These are phyloP conservation scores for Drosophila kepulauana DNA, from an alignment of 1,140 invertebrate species.

Conservation along the genomic window DNA sequence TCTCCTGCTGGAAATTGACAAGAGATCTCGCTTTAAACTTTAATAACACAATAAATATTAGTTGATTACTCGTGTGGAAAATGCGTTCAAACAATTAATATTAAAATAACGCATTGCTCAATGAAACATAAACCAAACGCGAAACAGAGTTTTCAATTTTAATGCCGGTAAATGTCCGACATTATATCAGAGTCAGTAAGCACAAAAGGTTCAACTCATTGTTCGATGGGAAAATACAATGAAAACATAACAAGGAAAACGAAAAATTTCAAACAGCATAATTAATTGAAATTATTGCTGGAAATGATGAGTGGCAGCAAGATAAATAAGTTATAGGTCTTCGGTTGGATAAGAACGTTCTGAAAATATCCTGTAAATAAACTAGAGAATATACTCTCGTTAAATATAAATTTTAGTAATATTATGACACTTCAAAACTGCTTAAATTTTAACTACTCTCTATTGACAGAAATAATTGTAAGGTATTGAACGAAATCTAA, in stretches of 20 bases:
- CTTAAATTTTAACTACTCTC: too few relatives aligned
- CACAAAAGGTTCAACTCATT: conserved; percentile 6
- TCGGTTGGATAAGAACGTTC: background rate
- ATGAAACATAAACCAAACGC: conserved; percentile 11
- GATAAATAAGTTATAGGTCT: background rate
- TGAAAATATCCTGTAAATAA: background rate
- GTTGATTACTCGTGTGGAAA: conserved; percentile 18
- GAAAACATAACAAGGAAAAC: background rate
- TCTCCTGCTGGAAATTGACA: background rate
- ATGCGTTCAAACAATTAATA: conserved; percentile 1
- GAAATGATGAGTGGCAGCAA: background rate
- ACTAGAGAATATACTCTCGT: background rate
- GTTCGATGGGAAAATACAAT: background rate
- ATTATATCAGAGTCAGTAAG: conserved; percentile 21
- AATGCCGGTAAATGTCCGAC: conserved; percentile 26
- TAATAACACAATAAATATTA: conserved; percentile 3
- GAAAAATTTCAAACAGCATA: conserved; percentile 22
- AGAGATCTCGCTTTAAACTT: background rate
- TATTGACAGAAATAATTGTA: too few relatives aligned
- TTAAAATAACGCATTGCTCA: conserved; percentile 15
- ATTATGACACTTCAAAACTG: too few relatives aligned
- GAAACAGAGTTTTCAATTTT: conserved; percentile 12
- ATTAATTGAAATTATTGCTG: conserved; percentile 16
- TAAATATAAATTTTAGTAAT: background rate
- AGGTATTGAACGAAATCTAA: too few relatives aligned